Evolutionary conservation across 35 echinoderm and acorn worm species (phyloP).

Genomic region (Amphiura filiformis): DNA sequence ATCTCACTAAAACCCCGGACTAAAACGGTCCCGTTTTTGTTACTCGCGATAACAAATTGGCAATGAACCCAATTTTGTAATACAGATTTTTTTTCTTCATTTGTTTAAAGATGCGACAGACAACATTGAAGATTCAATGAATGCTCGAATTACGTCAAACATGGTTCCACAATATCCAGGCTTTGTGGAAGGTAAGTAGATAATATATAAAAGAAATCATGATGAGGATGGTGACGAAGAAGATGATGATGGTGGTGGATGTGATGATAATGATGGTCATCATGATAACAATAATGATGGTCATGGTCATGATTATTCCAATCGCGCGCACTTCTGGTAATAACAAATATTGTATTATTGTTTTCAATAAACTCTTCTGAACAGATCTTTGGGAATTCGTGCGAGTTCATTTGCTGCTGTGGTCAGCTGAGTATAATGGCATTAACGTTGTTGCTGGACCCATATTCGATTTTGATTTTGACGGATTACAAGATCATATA

Average conservation of each 20-base stretch:
- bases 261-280: no score
- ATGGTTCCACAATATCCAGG: constrained; percentile 66
- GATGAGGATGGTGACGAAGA: not conserved
- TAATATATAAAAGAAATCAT: not conserved
- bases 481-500: constrained; percentile 61
- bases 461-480: constrained; percentile 75
- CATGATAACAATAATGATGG: no score
- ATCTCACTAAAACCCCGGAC: no score
- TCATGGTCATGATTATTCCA: no score
- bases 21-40: no score
- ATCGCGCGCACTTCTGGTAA: no score
- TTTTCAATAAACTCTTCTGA: no score
- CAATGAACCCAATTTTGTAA: no score
- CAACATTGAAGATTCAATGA: constrained; percentile 54
- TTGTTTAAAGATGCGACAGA: constrained; percentile 40
- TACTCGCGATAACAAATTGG: no score
- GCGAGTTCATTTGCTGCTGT: constrained; percentile 36
- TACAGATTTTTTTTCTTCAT: no score
- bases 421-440: constrained; percentile 64
- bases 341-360: no score
- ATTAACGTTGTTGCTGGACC: constrained; percentile 87
- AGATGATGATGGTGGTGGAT: no score
- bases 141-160: constrained; percentile 77
- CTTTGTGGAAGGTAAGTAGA: constrained; percentile 71
- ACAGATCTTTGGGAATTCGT: constrained; percentile 91